Conservation (phyloP, 2,113 vertebrate species). For the cattle (Bos taurus) region ARS-UCD2.0 NC_037328.1:96564001-96564500, state of each 20-base stretch:
- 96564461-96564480: not conserved
- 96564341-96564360: not conserved
- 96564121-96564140: not conserved
- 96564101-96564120: not conserved
- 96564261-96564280: not conserved
- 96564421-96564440: not conserved
- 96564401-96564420: not conserved
- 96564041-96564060: not conserved
- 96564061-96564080: not conserved
- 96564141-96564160: not conserved
- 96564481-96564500: not conserved
- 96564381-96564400: not conserved
- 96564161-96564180: not conserved
- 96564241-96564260: not conserved
- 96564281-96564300: not conserved
- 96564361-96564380: not conserved
- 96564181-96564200: not conserved
- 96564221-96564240: not conserved
- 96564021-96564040: not conserved
- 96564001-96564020: not conserved
- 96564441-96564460: not conserved
- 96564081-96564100: not conserved
- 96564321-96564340: not conserved
- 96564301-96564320: not conserved
- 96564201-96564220: not conserved